A percentile compares a stretch with the other conserved stretches of the same genome.
These are phyloP conservation scores for Tholera decimalis DNA, from an alignment of 2,888 invertebrate species.

Conservation along the genomic window DNA sequence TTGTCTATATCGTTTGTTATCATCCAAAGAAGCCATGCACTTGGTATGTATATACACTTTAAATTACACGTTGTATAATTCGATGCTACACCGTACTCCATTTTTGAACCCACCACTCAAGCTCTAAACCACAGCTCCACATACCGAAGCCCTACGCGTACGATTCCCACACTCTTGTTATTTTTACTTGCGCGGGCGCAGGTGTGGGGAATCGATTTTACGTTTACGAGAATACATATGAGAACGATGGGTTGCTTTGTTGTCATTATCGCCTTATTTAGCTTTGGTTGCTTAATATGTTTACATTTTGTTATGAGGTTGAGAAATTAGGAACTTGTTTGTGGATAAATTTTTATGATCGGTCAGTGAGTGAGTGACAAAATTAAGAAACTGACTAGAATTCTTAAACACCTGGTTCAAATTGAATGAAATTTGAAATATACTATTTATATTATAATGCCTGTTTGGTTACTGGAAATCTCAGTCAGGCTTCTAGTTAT, in stretches of 20 bases:
- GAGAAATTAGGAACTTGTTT: conserved; percentile 11
- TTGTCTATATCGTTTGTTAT: too few relatives aligned
- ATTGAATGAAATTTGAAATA: too few relatives aligned
- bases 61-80: too few relatives aligned
- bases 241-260: not conserved
- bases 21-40: too few relatives aligned
- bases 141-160: conserved; percentile 56
- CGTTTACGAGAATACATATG: conserved; percentile 56
- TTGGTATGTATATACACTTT: too few relatives aligned
- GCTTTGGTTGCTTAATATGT: conserved; percentile 27
- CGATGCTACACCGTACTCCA: not conserved
- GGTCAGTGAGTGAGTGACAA: too few relatives aligned
- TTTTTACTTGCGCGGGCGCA: conserved; percentile 56
- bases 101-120: not conserved
- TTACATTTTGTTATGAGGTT: conserved; percentile 27
- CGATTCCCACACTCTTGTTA: conserved; percentile 63
- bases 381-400: too few relatives aligned
- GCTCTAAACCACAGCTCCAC: conserved; percentile 31
- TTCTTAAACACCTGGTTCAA: too few relatives aligned
- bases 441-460: too few relatives aligned
- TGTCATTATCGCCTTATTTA: conserved; percentile 34
- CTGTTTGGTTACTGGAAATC: too few relatives aligned
- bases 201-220: conserved; percentile 66
- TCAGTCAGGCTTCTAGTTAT: too few relatives aligned
- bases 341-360: too few relatives aligned